Evolutionary conservation across 2,888 invertebrate genomes (phyloP).

Genomic region (Megamerina dolium): DNA sequence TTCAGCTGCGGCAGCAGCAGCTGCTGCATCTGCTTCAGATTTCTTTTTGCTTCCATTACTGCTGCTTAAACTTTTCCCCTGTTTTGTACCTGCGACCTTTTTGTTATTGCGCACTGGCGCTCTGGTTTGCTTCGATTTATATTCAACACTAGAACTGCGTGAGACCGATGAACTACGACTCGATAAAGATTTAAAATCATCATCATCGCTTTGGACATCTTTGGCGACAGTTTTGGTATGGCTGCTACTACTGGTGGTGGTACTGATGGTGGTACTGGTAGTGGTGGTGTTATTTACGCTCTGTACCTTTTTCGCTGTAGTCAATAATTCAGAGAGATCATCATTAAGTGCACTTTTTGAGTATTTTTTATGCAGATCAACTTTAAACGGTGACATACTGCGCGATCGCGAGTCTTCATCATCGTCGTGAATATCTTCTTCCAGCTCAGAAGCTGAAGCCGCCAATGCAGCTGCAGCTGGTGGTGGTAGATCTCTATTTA

Average conservation of each 20-base stretch:
- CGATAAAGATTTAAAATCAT: conserved; percentile 40
- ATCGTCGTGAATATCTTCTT: conserved; percentile 32
- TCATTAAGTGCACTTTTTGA: conserved; percentile 49
- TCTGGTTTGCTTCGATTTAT: conserved; percentile 9
- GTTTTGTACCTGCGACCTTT: conserved; percentile 8
- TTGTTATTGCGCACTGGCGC: too few relatives aligned
- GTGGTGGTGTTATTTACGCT: too few relatives aligned
- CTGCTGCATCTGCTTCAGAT: conserved; percentile 28
- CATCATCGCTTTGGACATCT: conserved; percentile 28
- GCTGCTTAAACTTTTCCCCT: conserved; percentile 10
- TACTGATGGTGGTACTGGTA: too few relatives aligned
- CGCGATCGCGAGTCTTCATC: conserved; percentile 38
- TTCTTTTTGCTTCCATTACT: conserved; percentile 16
- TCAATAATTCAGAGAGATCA: conserved; percentile 40
- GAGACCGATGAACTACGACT: conserved; percentile 28
- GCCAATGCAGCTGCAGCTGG: conserved; percentile 38
- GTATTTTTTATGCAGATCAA: conserved; percentile 49
- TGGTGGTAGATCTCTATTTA: conserved; percentile 33
- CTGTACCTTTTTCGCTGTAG: conserved; percentile 39
- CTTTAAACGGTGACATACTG: conserved; percentile 47
- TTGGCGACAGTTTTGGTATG: conserved; percentile 6
- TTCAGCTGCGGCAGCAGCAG: conserved; percentile 34
- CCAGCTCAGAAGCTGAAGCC: conserved; percentile 37
- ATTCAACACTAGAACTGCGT: conserved; percentile 20
- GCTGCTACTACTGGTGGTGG: conserved; percentile 21